These are phyloP conservation scores for Argopecten irradians DNA, from an alignment of 1,140 invertebrate genomes.

Conservation along the genomic window DNA sequence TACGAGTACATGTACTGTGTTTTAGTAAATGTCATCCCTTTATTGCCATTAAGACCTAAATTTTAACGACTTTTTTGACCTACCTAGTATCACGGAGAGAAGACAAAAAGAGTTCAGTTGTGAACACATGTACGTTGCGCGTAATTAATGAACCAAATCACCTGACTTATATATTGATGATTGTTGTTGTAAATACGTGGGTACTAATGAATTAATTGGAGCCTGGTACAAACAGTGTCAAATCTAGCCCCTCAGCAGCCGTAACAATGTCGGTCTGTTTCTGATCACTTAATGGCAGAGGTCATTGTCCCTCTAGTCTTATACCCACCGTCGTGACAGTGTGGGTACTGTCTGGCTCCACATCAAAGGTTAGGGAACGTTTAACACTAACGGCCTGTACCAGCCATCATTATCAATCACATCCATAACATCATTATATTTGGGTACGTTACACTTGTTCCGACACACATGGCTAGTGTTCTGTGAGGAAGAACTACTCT, in stretches of 20 bases:
- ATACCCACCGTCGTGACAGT: background rate
- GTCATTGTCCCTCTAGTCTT: constrained; percentile 10
- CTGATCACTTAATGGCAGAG: background rate
- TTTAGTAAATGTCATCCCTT: no score
- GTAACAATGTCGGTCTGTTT: background rate
- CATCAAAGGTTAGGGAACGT: background rate
- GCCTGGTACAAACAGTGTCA: background rate
- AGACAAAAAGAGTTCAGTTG: no score
- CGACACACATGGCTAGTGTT: background rate
- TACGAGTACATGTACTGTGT: no score
- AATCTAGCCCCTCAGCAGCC: constrained; percentile 2
- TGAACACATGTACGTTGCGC: no score
- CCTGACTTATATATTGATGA: background rate
- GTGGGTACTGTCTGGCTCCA: background rate
- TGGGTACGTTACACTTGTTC: constrained; percentile 20
- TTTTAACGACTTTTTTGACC: no score
- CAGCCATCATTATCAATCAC: background rate
- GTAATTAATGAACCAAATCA: background rate
- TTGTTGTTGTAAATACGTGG: background rate
- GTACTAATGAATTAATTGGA: background rate
- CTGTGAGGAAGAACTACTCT: background rate
- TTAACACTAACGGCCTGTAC: background rate
- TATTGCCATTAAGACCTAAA: no score
- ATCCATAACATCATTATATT: background rate
- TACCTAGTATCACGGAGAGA: no score